A percentile compares a stretch with the other conserved stretches of the same genome.
phyloP scores from a whole-genome alignment of 2,797 vertebrate species.

The Discoglossus pictus region DNA sequence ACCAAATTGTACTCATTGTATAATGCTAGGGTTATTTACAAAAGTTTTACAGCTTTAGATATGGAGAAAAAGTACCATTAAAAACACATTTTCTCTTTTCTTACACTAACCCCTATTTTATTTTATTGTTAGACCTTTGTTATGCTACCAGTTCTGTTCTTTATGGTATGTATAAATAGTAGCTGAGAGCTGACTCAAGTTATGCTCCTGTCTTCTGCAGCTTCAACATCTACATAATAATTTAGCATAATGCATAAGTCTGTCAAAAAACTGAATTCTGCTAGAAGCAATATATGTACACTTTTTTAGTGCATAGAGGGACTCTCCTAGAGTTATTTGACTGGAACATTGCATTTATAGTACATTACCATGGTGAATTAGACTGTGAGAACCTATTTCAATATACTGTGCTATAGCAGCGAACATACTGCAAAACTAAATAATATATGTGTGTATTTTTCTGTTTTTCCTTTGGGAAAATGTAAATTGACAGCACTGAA shows the following conservation, averaged over 20 bases:
- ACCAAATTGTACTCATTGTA: no score
- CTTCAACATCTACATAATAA: slow-evolving; percentile 44
- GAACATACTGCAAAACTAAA: no score
- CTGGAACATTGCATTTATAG: slow-evolving; percentile 23
- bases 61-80: no score
- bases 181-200: slow-evolving; percentile 12
- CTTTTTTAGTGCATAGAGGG: slow-evolving; percentile 18
- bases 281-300: slow-evolving; percentile 25
- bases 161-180: slow-evolving; percentile 25
- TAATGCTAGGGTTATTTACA: no score
- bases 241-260: slow-evolving; percentile 45
- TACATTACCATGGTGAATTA: slow-evolving; percentile 17
- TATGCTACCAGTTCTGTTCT: neutral
- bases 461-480: no score
- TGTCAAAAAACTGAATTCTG: slow-evolving; percentile 40
- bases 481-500: no score
- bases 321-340: slow-evolving; percentile 22
- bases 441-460: no score
- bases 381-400: neutral
- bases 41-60: no score
- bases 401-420: no score
- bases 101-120: neutral
- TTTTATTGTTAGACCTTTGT: slow-evolving; percentile 20
- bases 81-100: slow-evolving; percentile 11
- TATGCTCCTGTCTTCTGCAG: slow-evolving; percentile 26